Evolutionary conservation across 37 sponge, comb jelly and placozoan species (phyloP), one percentile per base, ranked within the genome.

Genomic region (Hormiphora californensis): DNA sequence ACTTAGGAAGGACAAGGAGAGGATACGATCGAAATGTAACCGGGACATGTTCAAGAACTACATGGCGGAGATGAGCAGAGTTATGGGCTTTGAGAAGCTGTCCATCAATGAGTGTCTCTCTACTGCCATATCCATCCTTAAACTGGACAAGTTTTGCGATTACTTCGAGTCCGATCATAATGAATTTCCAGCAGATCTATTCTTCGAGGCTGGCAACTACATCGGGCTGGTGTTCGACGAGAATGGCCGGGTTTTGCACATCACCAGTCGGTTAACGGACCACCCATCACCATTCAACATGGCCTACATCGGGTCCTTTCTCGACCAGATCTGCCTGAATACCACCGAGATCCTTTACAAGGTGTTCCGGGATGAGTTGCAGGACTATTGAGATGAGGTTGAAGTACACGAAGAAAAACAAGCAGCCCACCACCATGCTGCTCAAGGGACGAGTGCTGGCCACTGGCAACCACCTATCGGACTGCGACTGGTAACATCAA

Each of bases 361-460:
- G 67, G 67, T 65, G 37, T 65, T 65, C 37, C 4, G 37, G 17
- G 5, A 65, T 1, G 3, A 65, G 19, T 65, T 11, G 12, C 3
- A 4, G 8, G 11, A 33, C 67, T n/a, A 65, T 65, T 35, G 67
- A 65, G 67, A 65, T 65, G 67, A 65, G 28, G 37, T 19, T 65
- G 67, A 65, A 65, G 67, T 65, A 65, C 67, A 65, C 38, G 38
- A 65, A 65, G 67, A 65, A 65, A 28, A 65, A 65, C 67, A 65
- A 65, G 17, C 67, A 65, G 37, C 67, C 67, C 5, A 65, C 67
- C 4, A 32, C 7, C 37, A 33, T 65, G 33, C 35, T 65, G 38
- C 35, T 65, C 37, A 65, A 38, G 15, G 67, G 67, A 35, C 32
- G 35, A 28, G 67, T 65, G 38, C 33, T 65, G 37, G n/a, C n/a